phyloP scores from a whole-genome alignment of 2,888 invertebrate species.

The Cheiracanthium punctorium region DNA sequence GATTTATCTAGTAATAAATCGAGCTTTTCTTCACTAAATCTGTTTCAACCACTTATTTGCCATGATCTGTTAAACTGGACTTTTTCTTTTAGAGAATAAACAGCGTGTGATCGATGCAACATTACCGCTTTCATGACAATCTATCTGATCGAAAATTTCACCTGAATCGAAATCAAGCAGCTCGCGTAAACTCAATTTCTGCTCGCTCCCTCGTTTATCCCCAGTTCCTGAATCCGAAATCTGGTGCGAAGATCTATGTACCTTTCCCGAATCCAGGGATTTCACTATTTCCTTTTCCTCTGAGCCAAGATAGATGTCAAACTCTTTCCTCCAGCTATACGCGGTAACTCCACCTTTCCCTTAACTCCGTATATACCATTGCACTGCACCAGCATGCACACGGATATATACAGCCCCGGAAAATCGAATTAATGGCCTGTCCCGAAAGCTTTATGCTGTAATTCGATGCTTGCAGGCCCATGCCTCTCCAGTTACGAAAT shows the following conservation, averaged over 20 bases:
- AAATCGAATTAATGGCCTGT: constrained; percentile 59
- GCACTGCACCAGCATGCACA: neutral
- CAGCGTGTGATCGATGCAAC: too few relatives aligned
- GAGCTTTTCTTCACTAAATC: too few relatives aligned
- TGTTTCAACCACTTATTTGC: too few relatives aligned
- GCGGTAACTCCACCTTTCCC: constrained; percentile 59
- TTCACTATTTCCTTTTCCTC: constrained; percentile 51
- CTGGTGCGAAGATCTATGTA: constrained; percentile 62
- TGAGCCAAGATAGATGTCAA: constrained; percentile 68
- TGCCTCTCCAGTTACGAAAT: constrained; percentile 36
- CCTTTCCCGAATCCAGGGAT: constrained; percentile 62
- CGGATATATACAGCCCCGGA: constrained; percentile 22
- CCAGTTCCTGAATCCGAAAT: constrained; percentile 46
- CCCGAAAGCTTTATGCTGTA: constrained; percentile 21
- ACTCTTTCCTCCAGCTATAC: constrained; percentile 61
- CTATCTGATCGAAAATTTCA: too few relatives aligned
- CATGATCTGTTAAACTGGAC: too few relatives aligned
- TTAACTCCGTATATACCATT: constrained; percentile 16
- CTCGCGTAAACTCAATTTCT: neutral
- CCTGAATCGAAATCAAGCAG: too few relatives aligned
- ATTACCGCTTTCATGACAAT: too few relatives aligned
- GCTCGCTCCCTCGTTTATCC: constrained; percentile 9
- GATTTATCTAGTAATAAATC: too few relatives aligned
- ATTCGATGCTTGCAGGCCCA: constrained; percentile 12
- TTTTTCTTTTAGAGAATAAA: too few relatives aligned